Conservation (phyloP, 2,113 vertebrate species). For the Theropithecus gelada region DNA sequence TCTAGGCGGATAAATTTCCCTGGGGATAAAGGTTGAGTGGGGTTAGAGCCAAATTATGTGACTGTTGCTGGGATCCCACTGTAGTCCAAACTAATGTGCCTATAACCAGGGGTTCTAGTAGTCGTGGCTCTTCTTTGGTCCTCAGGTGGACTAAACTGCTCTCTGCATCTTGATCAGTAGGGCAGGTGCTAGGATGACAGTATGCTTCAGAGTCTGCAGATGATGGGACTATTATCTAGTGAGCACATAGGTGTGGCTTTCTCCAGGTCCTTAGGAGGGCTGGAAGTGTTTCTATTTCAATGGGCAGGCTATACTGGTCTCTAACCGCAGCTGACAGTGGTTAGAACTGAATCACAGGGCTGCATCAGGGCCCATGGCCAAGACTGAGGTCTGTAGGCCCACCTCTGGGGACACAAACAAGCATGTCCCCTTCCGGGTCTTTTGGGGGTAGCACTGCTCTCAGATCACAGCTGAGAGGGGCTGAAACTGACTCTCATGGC, state of each 20-base stretch:
- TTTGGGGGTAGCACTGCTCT: not conserved
- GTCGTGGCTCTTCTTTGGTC: not conserved
- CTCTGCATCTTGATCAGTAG: not conserved
- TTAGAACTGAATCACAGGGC: not conserved
- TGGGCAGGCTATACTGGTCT: too few relatives aligned
- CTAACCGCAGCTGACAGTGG: not conserved
- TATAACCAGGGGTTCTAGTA: not conserved
- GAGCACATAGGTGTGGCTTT: not conserved
- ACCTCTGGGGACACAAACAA: not conserved
- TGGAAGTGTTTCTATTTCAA: not conserved
- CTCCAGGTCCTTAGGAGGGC: not conserved
- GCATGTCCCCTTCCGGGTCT: not conserved
- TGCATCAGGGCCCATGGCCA: not conserved
- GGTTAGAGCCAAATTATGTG: not conserved
- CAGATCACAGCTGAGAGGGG: not conserved
- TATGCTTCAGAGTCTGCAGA: not conserved
- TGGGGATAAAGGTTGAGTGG: not conserved
- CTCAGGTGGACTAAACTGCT: not conserved
- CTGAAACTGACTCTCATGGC: not conserved
- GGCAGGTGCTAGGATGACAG: not conserved
- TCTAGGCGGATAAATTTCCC: not conserved
- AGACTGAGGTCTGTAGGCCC: not conserved
- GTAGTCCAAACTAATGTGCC: not conserved
- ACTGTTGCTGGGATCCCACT: not conserved
- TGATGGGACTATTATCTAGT: not conserved